Percentiles rank a stretch among this genome's conserved stretches.
Conservation (phyloP, 2,113 vertebrate genomes). For the Pterophyllum scalare region DNA sequence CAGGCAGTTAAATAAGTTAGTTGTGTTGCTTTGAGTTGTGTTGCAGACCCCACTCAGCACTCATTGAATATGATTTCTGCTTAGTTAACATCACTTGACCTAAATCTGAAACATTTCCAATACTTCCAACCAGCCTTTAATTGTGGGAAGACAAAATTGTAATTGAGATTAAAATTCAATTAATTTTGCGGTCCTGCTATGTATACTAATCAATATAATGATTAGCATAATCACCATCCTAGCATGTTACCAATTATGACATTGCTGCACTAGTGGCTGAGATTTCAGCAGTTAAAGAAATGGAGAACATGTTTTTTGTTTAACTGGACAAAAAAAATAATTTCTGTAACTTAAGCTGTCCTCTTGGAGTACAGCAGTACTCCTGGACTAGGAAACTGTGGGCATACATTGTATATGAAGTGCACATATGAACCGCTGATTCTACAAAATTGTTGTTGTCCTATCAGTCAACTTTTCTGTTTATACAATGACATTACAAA, state of each 20-base stretch:
- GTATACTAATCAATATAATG: not conserved
- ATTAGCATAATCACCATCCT: not conserved
- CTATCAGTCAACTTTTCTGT: not conserved
- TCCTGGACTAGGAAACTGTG: not conserved
- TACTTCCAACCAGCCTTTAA: too few species aligned
- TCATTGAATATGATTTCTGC: too few species aligned
- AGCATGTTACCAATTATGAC: not conserved
- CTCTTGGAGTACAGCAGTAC: not conserved
- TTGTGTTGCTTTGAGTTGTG: too few species aligned
- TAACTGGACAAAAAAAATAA: accelerated
- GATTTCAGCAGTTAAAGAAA: accelerated
- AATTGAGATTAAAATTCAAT: not conserved
- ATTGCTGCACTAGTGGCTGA: not conserved
- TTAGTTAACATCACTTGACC: too few species aligned
- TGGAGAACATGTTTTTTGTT: not conserved
- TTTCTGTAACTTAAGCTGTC: not conserved
- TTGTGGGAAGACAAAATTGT: not conserved
- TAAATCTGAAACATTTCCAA: too few species aligned
- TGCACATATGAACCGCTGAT: accelerated
- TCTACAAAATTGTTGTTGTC: not conserved
- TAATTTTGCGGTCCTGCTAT: accelerated
- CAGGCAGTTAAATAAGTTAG: too few species aligned
- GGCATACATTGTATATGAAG: not conserved
- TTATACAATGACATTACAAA: not conserved
- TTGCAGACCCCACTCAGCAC: too few species aligned